Evolutionary conservation across 1,140 invertebrate species (phyloP).

Genomic region (Neodiprion virginianus): DNA sequence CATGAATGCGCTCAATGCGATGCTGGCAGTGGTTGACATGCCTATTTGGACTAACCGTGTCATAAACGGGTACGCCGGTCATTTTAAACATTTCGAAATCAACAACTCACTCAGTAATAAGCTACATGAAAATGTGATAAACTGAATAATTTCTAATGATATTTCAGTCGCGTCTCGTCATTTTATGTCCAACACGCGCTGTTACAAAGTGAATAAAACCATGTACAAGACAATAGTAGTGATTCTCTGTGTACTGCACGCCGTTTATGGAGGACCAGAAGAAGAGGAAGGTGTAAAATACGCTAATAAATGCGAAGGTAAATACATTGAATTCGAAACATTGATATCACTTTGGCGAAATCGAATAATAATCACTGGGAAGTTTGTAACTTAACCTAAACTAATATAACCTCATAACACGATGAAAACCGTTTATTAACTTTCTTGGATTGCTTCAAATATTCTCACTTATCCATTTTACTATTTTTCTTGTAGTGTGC

Average conservation of each 20-base stretch:
- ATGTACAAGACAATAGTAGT: not conserved
- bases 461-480: slow-evolving; percentile 17
- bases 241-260: slow-evolving; percentile 18
- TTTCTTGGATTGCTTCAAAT: slow-evolving; percentile 15
- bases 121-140: too few species aligned
- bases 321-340: slow-evolving; percentile 11
- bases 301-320: slow-evolving; percentile 81
- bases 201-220: too few species aligned
- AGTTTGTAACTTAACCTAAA: slow-evolving; percentile 9
- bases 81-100: too few species aligned
- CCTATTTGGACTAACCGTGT: too few species aligned
- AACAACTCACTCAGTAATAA: too few species aligned
- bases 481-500: slow-evolving; percentile 71
- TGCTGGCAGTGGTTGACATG: too few species aligned
- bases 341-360: slow-evolving; percentile 18
- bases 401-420: not conserved
- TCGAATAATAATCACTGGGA: slow-evolving; percentile 4
- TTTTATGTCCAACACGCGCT: too few species aligned
- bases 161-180: too few species aligned
- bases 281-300: slow-evolving; percentile 80
- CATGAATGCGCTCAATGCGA: too few species aligned
- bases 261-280: slow-evolving; percentile 50
- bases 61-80: too few species aligned
- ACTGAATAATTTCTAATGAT: too few species aligned
- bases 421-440: slow-evolving; percentile 3